Percentiles rank a stretch among this genome's conserved stretches.
Conservation (phyloP, 2,113 vertebrate species). For the Aleadryas rufinucha region DNA sequence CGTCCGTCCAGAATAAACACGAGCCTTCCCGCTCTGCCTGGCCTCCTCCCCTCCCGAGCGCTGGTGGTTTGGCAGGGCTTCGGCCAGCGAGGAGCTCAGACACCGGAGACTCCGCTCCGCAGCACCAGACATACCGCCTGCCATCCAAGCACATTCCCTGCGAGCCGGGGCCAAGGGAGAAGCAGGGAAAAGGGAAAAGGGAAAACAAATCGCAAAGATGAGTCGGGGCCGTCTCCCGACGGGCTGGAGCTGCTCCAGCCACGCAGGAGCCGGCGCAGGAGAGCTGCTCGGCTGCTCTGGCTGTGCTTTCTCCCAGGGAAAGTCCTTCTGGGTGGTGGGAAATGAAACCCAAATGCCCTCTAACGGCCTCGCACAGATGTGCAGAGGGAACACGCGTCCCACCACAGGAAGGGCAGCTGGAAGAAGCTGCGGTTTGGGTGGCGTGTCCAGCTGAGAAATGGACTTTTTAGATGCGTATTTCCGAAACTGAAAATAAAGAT, state of each 20-base stretch:
- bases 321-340: neutral
- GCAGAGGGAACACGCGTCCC: neutral
- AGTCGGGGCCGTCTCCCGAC: neutral
- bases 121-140: neutral
- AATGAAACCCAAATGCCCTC: conserved; percentile 50
- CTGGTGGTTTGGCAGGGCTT: conserved; percentile 14
- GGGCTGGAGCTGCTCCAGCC: neutral
- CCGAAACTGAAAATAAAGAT: conserved; percentile 1
- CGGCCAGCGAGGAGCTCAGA: neutral
- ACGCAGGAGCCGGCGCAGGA: neutral
- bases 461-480: neutral
- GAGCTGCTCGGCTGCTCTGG: neutral
- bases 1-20: conserved; percentile 1
- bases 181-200: neutral
- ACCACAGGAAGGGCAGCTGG: accelerated
- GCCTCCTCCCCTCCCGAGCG: neutral
- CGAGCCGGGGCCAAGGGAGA: neutral
- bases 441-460: neutral
- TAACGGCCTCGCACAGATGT: neutral
- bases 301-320: neutral
- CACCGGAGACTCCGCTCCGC: neutral
- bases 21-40: neutral
- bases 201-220: neutral
- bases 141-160: neutral
- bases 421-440: neutral